Conservation (phyloP, 2,797 vertebrate species). For the Brachyalestes nurse region DNA sequence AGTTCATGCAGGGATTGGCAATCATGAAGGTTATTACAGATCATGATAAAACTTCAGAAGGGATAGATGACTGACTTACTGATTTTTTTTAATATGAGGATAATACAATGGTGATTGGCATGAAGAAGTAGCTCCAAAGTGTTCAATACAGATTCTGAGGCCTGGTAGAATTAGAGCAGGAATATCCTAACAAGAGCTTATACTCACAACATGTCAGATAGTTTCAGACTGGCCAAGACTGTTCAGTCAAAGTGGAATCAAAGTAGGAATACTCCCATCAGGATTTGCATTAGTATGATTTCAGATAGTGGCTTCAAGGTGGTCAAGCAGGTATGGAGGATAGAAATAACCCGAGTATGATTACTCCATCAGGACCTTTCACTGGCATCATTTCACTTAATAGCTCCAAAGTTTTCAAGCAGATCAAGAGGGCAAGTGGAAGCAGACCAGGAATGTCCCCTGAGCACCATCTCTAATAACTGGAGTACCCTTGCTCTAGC, state of each 20-base stretch:
- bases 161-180: neutral
- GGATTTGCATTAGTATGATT: neutral
- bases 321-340: neutral
- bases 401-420: neutral
- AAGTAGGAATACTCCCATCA: neutral
- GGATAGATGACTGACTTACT: neutral
- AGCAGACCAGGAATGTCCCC: neutral
- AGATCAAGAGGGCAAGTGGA: neutral
- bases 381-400: too few species aligned
- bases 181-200: neutral
- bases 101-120: neutral
- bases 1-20: neutral
- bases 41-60: neutral
- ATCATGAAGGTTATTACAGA: neutral
- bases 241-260: neutral
- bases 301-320: neutral
- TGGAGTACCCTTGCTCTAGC: neutral
- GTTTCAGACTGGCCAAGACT: too few species aligned
- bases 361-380: too few species aligned
- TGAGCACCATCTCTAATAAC: neutral
- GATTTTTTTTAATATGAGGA: neutral
- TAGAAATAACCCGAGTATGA: neutral
- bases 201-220: neutral
- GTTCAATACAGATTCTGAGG: neutral
- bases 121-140: neutral